These are phyloP conservation scores for Falco punctatus DNA, from an alignment of 2,113 vertebrate species.

Conservation along the genomic window DNA sequence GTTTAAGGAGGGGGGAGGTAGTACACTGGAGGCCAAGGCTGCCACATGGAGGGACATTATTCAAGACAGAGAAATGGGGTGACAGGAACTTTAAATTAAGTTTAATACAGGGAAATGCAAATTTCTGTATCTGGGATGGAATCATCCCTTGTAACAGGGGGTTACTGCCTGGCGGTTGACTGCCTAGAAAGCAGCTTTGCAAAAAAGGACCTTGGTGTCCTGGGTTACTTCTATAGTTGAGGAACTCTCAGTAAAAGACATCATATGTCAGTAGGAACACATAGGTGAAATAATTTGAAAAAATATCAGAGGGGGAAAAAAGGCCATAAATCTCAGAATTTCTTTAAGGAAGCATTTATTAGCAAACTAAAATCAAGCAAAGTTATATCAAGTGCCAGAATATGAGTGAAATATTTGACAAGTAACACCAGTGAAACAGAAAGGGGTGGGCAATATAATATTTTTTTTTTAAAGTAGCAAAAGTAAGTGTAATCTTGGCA, in stretches of 20 bases:
- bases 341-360: background rate
- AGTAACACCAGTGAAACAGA: background rate
- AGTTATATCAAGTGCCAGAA: background rate
- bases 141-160: background rate
- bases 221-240: background rate
- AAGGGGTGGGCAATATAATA: background rate
- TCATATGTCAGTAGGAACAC: background rate
- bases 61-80: background rate
- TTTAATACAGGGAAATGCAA: background rate
- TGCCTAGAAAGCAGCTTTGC: background rate
- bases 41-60: background rate
- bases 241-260: background rate
- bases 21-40: background rate
- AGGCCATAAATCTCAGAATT: background rate
- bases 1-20: background rate
- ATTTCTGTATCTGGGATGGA: background rate
- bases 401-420: background rate
- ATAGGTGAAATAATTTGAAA: background rate
- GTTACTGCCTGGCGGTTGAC: background rate
- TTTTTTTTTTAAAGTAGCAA: background rate
- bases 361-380: background rate
- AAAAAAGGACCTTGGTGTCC: background rate
- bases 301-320: background rate
- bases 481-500: background rate
- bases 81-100: background rate